Base-by-base conservation (phyloP, 2,888 invertebrate genomes). In the Gastrophysa polygoni region DNA sequence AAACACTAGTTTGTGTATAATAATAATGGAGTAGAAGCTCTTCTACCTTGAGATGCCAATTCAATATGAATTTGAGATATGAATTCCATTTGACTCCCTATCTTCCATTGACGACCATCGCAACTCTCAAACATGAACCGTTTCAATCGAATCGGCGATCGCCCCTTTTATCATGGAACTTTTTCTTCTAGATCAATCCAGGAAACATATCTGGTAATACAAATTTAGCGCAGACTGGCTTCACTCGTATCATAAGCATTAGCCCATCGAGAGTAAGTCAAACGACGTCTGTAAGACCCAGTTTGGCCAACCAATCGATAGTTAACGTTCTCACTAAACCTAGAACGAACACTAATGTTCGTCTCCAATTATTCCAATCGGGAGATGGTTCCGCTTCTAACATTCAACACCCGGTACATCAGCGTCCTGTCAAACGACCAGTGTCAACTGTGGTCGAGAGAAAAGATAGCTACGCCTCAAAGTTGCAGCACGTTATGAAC, bases 401-500 rank as follows among this genome's bases (percentile, higher is more conserved):
- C 47, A 55, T 67, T 6, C 61, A 71, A 44, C 72, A 72, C 46
- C 59, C 74, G 16, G 56, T 69, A 43, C 60, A 71, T 75, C 14
- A 71, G 70, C 61, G 72, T 28, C 34, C 73, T 20, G 77, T 84
- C 2, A 82, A 83, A 57, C 84, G 86, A 67, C 81, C 84, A 43
- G 71, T 83, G 8, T 82, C 83, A 20, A 73, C 79, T 1, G 82
- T 80, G 1, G 73, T 79, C 1, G 83, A 84, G 28, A 83, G 82
- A 64, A 80, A 80, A 68, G 84, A 84, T 63, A 84, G 84, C 67
- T 80, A 84, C 63, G 82, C 83, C 59, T 79, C 85, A 64, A 84
- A 88, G 75, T 85, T 89, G 64, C 88, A 88, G 73, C 87, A 88
- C 69, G 86, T 91, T 64, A 86, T 90, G 78, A 91, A 92, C 78